Percentiles rank a stretch among this genome's conserved stretches.
phyloP scores from a whole-genome alignment of 2,888 invertebrate genomes.

The Chydorus sphaericus region DNA sequence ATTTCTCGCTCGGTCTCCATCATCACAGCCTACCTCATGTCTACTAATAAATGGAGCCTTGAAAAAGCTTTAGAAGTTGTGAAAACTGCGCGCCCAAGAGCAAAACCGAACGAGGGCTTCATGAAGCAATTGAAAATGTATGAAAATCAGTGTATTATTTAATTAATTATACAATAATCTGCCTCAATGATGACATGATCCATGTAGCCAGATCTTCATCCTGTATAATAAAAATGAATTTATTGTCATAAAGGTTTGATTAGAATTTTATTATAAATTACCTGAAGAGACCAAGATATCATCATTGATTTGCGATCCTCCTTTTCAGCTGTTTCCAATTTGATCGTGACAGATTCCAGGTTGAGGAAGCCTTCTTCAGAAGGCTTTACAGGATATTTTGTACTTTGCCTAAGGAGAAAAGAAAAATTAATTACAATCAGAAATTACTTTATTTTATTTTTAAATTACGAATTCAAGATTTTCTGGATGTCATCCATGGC shows the following conservation, averaged over 20 bases:
- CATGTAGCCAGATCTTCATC: slow-evolving; percentile 89
- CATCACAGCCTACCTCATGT: slow-evolving; percentile 67
- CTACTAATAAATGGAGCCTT: slow-evolving; percentile 20
- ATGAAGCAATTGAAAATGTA: slow-evolving; percentile 7
- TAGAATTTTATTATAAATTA: not conserved
- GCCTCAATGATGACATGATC: slow-evolving; percentile 43
- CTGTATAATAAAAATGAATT: slow-evolving; percentile 29
- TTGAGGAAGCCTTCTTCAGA: slow-evolving; percentile 63
- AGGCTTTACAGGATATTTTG: slow-evolving; percentile 64
- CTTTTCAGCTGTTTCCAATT: slow-evolving; percentile 63
- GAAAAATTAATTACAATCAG: slow-evolving; percentile 1
- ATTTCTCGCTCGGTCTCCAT: slow-evolving; percentile 69
- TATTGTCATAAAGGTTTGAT: not conserved
- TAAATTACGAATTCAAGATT: slow-evolving; percentile 51
- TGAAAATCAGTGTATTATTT: not conserved
- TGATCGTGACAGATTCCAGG: slow-evolving; percentile 79
- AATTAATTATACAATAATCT: not conserved
- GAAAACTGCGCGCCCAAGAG: slow-evolving; percentile 8
- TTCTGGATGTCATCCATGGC: slow-evolving; percentile 64
- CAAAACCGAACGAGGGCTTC: slow-evolving; percentile 11
- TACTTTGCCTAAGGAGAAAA: slow-evolving; percentile 38
- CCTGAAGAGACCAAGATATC: slow-evolving; percentile 9
- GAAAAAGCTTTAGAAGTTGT: not conserved
- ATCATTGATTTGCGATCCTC: slow-evolving; percentile 29
- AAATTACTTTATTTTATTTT: not conserved